Base-by-base conservation (phyloP, 2,888 invertebrate species). In the Brassicogethes aeneus region DNA sequence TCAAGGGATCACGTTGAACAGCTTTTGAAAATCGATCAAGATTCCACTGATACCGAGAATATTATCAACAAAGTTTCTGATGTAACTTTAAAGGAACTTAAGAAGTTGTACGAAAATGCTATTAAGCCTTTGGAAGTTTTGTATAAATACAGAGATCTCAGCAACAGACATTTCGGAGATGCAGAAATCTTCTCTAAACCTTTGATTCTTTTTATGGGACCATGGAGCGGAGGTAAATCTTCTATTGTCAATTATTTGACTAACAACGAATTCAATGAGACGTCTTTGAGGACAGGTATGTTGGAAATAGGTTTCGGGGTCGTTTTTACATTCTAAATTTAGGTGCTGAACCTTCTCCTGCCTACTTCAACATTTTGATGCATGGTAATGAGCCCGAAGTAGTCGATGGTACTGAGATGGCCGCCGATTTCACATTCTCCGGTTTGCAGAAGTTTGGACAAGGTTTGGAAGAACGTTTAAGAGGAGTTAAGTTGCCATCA, bases 191-290 rank as follows among this genome's bases (percentile, higher is more conserved):
- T 91, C 66, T 90, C 92, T 2, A 94, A 93, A 61, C 94, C 95
- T 2, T 71, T 94, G 60, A 79, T 94, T 39, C 74, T 95, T 3
- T 90, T 94, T 60, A 89, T 94, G 86, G 95, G 95, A 32, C 93
- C 94, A 30, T 94, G 93, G 90, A 92, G 92, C 60, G 92, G 93
- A 43, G 95, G 95, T 48, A 95, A 95, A 71, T 92, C 93, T 1
- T 85, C 91, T 39, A 89, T 93, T 53, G 82, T 94, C 48, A 95
- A 95, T 69, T 94, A 95, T 69, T 73, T 95, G 49, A 77, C 91
- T 31, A 86, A 89, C 45, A 83, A 87, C 50, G 91, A 93, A 66
- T 87, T 87, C 62, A 85, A 82, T 16, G 77, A 82, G 53, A 81
- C 83, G 65, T 82, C 91, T 43, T 70, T 93, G 50, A 79, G 89